Evolutionary conservation across 2,113 vertebrate species (phyloP).

Genomic region (Pantherophis guttatus): DNA sequence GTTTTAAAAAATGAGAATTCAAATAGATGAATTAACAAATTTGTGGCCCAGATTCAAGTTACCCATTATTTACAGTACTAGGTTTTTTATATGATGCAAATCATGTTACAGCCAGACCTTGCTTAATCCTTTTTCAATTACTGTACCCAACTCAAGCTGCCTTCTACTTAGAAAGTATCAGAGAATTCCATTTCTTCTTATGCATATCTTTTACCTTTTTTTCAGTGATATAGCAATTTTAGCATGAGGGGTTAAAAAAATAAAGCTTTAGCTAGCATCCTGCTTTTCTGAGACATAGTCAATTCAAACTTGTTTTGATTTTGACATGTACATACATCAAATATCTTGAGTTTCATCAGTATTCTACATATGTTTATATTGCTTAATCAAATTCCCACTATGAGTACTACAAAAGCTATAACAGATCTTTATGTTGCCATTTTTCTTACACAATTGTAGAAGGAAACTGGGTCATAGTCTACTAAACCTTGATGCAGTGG

Average conservation of each 20-base stretch:
- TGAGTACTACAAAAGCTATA: neutral
- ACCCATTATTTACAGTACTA: neutral
- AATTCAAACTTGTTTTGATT: neutral
- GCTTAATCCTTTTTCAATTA: neutral
- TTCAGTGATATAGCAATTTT: neutral
- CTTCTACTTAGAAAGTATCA: neutral
- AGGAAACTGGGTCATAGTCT: constrained; percentile 40
- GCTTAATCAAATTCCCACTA: neutral
- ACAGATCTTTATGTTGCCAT: neutral
- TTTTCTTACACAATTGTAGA: constrained; percentile 45
- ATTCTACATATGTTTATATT: neutral
- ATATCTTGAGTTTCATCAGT: neutral
- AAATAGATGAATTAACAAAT: neutral
- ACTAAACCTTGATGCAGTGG: constrained; percentile 63
- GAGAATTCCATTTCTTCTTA: neutral
- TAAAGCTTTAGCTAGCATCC: neutral
- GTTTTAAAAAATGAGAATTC: neutral
- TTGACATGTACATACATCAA: neutral
- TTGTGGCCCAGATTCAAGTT: neutral
- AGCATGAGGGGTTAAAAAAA: neutral
- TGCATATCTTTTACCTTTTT: neutral
- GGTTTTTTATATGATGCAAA: neutral
- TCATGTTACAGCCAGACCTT: neutral
- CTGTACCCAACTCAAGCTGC: neutral
- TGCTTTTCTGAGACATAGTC: neutral